Base-by-base conservation (phyloP, 2,113 vertebrate species). In the Periophthalmodon schlosseri region DNA sequence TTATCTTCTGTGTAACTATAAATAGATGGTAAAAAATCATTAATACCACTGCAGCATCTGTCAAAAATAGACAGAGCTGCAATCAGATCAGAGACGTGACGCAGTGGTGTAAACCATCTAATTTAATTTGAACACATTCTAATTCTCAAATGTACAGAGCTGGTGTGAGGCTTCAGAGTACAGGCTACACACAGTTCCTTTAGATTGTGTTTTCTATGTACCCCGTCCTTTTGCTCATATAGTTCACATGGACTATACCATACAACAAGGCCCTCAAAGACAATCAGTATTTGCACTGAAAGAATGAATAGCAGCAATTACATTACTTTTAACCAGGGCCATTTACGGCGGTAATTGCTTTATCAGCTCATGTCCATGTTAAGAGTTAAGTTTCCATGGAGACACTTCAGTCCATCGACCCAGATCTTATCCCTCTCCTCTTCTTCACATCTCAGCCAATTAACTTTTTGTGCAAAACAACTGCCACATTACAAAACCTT, bases 301-400 rank as follows among this genome's bases (percentile, higher is more conserved):
- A 63, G 60, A 69, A 69, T 63, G 0, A 83, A 81, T 61, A 16
- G 57, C 65, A 16, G 54, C 50, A 33, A 68, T 78, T 78, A 77
- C 64, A 33, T 56, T 73, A 50, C 61, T 20, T 23, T 20, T 46
- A n/a, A 49, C 1, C 5, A 0, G 49, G 21, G 47, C 56, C 75
- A 80, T 86, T 72, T 72, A 69, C 69, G 47, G 60, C 57, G 61
- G 44, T 84, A 81, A 84, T 76, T 69, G 60, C 52, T 57, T 70
- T 69, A 73, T 80, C 52, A 24, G 23, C 28, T 74, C 58, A 21
- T 77, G 77, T 77, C 79, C 78, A 85, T 67, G 81, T 81, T 56
- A 72, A 76, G 65, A 72, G 72, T 58, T 20, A 86, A 46, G 88
- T 90, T 87, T 87, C 86, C 88, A 87, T 88, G 84, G 84, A 2